Conservation (phyloP, 2,113 vertebrate genomes). For the Larimichthys polyactis region DNA sequence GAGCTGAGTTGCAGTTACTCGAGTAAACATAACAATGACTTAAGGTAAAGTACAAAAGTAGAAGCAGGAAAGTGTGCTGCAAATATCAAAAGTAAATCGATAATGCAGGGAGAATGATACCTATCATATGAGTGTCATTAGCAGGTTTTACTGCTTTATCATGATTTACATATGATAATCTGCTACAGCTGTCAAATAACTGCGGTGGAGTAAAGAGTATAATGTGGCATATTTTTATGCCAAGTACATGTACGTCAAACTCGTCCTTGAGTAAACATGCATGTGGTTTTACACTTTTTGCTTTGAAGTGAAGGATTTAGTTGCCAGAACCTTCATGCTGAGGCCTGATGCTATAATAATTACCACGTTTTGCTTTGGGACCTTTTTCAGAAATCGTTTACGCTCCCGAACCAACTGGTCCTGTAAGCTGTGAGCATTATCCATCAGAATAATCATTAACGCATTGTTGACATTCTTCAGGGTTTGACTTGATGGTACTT, state of each 20-base stretch:
- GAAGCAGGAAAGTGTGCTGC: not conserved
- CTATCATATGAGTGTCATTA: not conserved
- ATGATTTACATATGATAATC: not conserved
- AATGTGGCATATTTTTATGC: not conserved
- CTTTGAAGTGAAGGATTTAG: not conserved
- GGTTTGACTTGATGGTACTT: constrained; percentile 66
- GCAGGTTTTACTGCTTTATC: not conserved
- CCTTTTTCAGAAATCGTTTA: not conserved
- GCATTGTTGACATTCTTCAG: constrained; percentile 62
- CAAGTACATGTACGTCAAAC: not conserved
- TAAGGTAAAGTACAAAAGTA: not conserved
- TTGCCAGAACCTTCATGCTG: no score
- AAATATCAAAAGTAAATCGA: not conserved
- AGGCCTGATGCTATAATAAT: constrained; percentile 19
- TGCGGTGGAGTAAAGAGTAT: not conserved
- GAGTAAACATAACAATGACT: not conserved
- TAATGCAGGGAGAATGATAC: not conserved
- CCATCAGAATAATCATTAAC: constrained; percentile 27
- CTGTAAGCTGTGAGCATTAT: not conserved
- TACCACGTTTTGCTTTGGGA: constrained; percentile 20
- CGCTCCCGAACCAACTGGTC: constrained; percentile 18
- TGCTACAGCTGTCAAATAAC: not conserved
- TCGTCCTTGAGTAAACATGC: not conserved
- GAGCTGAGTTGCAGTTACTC: not conserved
- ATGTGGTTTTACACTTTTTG: not conserved